A percentile compares a stretch with the other conserved stretches of the same genome.
Evolutionary conservation across 2,113 vertebrate genomes (phyloP).

Genomic region (Mus pahari): DNA sequence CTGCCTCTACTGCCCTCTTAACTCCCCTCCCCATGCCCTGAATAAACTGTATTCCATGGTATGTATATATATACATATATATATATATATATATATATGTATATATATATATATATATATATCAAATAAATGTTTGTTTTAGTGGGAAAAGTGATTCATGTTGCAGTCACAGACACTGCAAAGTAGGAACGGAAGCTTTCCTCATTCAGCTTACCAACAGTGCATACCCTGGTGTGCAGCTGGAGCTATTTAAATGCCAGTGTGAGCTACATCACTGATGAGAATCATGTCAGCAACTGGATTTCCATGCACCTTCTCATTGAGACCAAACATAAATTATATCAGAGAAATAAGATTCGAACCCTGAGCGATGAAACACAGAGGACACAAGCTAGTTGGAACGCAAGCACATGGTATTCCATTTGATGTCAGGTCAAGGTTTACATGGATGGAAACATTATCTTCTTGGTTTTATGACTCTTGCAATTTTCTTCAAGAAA

Average conservation of each 20-base stretch:
- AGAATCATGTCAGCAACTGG: not conserved
- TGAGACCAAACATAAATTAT: slow-evolving; percentile 26
- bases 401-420: not conserved
- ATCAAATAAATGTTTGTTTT: not conserved
- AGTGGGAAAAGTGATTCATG: not conserved
- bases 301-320: slow-evolving; percentile 8
- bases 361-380: not conserved
- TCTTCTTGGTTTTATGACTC: not conserved
- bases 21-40: no score
- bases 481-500: slow-evolving; percentile 48
- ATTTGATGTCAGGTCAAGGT: not conserved
- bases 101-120: no score
- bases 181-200: not conserved
- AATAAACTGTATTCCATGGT: not conserved
- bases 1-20: no score
- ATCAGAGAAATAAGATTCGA: not conserved
- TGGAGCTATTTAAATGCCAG: not conserved
- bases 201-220: not conserved
- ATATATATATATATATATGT: no score
- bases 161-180: not conserved
- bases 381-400: not conserved
- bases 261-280: not conserved
- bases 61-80: no score
- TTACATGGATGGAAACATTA: slow-evolving; percentile 5
- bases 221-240: not conserved